Evolutionary conservation across 2,888 invertebrate genomes (phyloP), one percentile per base, ranked within the genome.

Genomic region (Phlogophora meticulosa): DNA sequence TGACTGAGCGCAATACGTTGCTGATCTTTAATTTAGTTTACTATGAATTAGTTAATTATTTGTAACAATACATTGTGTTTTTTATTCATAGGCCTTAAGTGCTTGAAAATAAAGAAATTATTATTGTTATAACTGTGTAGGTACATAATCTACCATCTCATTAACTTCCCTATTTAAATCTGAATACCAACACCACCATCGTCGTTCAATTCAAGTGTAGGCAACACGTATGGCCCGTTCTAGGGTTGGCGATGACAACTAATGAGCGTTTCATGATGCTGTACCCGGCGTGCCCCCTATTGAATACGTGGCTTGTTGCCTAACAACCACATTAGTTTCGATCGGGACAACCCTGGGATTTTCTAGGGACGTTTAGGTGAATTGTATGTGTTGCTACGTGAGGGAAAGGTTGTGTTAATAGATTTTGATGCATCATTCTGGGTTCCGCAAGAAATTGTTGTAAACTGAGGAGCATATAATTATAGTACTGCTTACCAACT

Each of bases 291-390:
- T 58, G 28, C 59, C 60, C 53, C 49, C 65, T 80, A 82, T 85
- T 84, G 79, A 81, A 80, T 78, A 85, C 82, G 85, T 84, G 82
- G 64, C 24, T 55, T 60, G 68, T 72, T 80, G 45, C 68, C 51
- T 61, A 77, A 83, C 57, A 67, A 56, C 52, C 51, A 55, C 57
- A 74, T 84, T 77, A 67, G 57, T 73, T 78, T 82, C 62, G 61
- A 65, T 68, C 34, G 59, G 38, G 48, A 53, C 63, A 65, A 48
- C 56, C 61, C 55, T 57, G 34, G n/a, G 11, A 15, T 59, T 52
- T 52, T 40, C 38, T 42, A 5, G n/a, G 53, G 15, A 32, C 13
- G 28, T 53, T 40, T 17, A 46, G 15, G n/a, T 34, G 38, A 43
- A 55, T 61, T 38, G 32, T 48, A 11, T 22, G 5, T 40, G 10